Base-by-base conservation (phyloP, 2,888 invertebrate genomes). In the Ariolimax columbianus region DNA sequence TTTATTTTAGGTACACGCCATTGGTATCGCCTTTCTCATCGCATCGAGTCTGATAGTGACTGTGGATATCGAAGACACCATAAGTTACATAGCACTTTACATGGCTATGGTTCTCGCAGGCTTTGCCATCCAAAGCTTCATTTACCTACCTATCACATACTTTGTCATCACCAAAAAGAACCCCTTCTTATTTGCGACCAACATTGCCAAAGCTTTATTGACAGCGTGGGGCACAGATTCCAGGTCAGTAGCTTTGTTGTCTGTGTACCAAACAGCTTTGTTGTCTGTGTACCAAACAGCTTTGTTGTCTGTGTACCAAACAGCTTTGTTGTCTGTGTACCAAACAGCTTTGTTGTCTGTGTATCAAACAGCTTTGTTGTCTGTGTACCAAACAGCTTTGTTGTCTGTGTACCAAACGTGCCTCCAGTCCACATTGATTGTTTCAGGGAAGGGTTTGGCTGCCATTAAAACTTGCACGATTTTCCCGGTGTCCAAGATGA, bases 71-170 rank as follows among this genome's bases (percentile, higher is more conserved):
- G 14, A 55, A 17, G 9, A 55, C 3, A 55, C 2, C 19, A 19
- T 55, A 4, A 4, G 51, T 97, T 98, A 84, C 95, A 99, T 77
- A 99, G 98, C 33, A 91, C 93, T 68, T 17, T 99, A 99, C 95
- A 98, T 99, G 93, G 95, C 97, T 92, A 99, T 99, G 0, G 99
- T 99, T 0, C 78, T 93, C 68, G 88, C 90, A n/a, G 99, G 99
- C 0, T 95, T 99, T 33, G 96, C 97, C 92, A 95, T 98, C 79
- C 99, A 99, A 93, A 98, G 98, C 11, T 97, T 99, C 91, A 96
- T 98, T 36, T 96, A 98, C 0, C 95, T 99, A 83, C 98, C 98
- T 7, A 93, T 97, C 14, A 95, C 99, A 81, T 99, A 97, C 95
- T 97, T 97, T 90, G 63, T 92, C 23, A 82, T 89, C 36, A 91